Evolutionary conservation across 2,888 invertebrate species (phyloP), one percentile per base, ranked within the genome.

Genomic region (Drosophila anomelani): DNA sequence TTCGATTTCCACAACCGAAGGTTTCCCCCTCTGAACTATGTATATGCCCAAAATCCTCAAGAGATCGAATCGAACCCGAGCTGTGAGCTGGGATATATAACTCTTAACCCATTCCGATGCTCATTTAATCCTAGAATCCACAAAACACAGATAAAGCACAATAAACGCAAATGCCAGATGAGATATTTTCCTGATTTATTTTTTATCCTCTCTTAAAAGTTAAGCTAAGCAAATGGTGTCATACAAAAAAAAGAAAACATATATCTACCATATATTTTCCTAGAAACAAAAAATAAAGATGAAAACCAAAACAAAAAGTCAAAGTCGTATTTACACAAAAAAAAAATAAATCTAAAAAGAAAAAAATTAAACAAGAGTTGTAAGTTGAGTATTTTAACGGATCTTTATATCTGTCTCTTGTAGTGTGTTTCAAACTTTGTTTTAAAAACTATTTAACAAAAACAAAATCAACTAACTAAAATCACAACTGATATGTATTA

Each of bases 181-280:
- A 59, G 55, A 71, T 71, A 73, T 73, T 73, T 70, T 62, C 71
- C 62, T 71, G 63, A 71, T 55, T 53, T 36, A 56, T 57, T 41
- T 57, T 46, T 46, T 56, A 49, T 49, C 56, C 47, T 54, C 47
- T 68, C 38, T 57, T 3, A 66, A 68, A 68, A 39, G 34, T 61
- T 61, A 72, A 59, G 62, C 46, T 70, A 70, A 62, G 58, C 32
- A 49, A 51, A 71, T 62, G 63, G 51, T 59, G 53, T 57, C 59
- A 59, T 71, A 73, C 54, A 62, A 49, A 32, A 17, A 32, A 47
- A n/a, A 17, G 32, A 32, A 17, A 32, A 49, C 53, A 58, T 57
- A 72, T 57, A 72, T 61, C 53, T 53, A 72, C 36, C 39, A 64
- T 73, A 73, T 74, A 74, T 74, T 74, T 74, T 74, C 72, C 73